Percentiles rank a stretch among this genome's conserved stretches.
These are phyloP conservation scores for Pseudochaenichthys georgianus DNA, from an alignment of 2,797 vertebrate genomes.

Conservation along the genomic window DNA sequence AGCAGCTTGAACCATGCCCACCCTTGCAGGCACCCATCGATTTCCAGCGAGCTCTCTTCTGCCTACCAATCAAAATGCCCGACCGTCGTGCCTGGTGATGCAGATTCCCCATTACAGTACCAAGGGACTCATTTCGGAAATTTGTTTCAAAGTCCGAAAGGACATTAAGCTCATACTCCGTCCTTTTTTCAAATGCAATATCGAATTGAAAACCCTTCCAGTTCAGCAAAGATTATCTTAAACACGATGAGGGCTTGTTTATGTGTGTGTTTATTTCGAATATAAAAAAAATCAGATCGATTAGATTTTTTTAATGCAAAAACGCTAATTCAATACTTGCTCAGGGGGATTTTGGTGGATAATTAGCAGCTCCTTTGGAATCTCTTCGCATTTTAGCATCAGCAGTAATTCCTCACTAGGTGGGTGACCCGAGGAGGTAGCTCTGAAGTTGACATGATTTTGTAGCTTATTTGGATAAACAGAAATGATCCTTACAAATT, in stretches of 20 bases:
- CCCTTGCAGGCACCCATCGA: constrained; percentile 71
- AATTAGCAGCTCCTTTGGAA: constrained; percentile 43
- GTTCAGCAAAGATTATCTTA: constrained; percentile 2
- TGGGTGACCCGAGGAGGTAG: not conserved
- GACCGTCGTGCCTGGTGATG: constrained; percentile 49
- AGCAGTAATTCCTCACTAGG: constrained; percentile 8
- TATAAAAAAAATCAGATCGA: not conserved
- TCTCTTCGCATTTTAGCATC: not conserved
- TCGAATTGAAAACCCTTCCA: not conserved
- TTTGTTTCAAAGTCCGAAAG: constrained; percentile 24
- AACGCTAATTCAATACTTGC: constrained; percentile 11
- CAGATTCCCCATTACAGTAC: constrained; percentile 37
- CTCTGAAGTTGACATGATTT: not conserved
- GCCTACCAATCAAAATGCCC: constrained; percentile 62
- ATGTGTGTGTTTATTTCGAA: constrained; percentile 8
- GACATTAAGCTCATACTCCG: constrained; percentile 9
- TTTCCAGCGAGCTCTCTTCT: constrained; percentile 36
- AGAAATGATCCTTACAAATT: not conserved
- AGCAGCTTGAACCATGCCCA: constrained; percentile 71
- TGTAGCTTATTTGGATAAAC: too few relatives aligned
- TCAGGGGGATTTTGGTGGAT: constrained; percentile 17
- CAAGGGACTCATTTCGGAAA: constrained; percentile 39
- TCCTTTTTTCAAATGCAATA: constrained; percentile 14
- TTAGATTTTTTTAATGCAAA: not conserved
- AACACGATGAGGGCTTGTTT: constrained; percentile 15